phyloP scores from a whole-genome alignment of 2,888 invertebrate species.

The Neocrepidodera transversa region DNA sequence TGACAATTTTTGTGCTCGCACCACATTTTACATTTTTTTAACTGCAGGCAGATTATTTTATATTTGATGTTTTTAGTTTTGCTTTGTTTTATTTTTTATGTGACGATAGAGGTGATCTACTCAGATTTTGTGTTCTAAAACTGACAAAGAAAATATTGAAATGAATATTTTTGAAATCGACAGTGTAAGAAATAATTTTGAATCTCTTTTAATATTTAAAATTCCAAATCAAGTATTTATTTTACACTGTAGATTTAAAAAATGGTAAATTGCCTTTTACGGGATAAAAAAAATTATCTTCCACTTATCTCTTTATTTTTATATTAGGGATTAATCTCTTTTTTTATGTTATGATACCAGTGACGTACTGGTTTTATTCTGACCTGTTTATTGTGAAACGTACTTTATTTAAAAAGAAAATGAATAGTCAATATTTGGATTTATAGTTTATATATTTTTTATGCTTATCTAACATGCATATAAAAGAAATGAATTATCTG shows the following conservation, averaged over 20 bases:
- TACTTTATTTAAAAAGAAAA: background rate
- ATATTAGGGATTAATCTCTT: too few relatives aligned
- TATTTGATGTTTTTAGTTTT: conserved; percentile 6
- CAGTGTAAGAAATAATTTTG: too few relatives aligned
- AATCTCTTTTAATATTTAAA: too few relatives aligned
- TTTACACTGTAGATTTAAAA: too few relatives aligned
- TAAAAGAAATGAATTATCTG: conserved; percentile 24
- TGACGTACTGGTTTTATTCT: background rate
- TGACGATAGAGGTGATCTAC: conserved; percentile 6
- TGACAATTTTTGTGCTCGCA: conserved; percentile 21
- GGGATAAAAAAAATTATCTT: too few relatives aligned
- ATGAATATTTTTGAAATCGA: too few relatives aligned
- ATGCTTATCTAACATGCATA: conserved; percentile 13
- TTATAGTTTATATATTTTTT: conserved; percentile 10
- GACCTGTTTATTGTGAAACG: background rate
- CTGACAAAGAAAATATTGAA: too few relatives aligned
- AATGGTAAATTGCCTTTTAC: too few relatives aligned
- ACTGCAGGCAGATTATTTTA: conserved; percentile 29
- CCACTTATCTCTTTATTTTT: too few relatives aligned
- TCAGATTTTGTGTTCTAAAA: too few relatives aligned
- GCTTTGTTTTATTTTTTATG: conserved; percentile 12
- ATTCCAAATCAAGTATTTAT: too few relatives aligned
- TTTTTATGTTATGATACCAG: conserved; percentile 1
- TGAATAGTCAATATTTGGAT: too few relatives aligned
- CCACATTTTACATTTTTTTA: conserved; percentile 8